Conservation (phyloP, 2,888 invertebrate genomes). For the Plemyria rubiginata region DNA sequence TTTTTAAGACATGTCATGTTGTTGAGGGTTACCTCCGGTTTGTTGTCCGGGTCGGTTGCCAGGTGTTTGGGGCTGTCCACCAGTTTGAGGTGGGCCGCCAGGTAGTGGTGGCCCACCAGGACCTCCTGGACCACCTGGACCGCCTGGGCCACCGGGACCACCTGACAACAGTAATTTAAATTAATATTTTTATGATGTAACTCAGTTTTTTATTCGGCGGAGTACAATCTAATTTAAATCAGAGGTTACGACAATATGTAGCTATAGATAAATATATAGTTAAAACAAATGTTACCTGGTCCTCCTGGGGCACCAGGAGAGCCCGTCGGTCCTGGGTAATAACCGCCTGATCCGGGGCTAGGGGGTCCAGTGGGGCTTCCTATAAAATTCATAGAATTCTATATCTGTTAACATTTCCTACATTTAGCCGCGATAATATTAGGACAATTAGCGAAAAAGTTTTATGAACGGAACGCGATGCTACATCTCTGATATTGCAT, state of each 20-base stretch:
- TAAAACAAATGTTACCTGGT: slow-evolving; percentile 37
- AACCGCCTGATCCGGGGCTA: background rate
- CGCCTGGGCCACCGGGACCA: slow-evolving; percentile 25
- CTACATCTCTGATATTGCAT: too few species aligned
- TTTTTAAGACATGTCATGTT: too few species aligned
- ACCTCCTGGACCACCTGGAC: slow-evolving; percentile 22
- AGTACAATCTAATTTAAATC: too few species aligned
- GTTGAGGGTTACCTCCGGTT: too few species aligned
- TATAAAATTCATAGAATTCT: background rate
- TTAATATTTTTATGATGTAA: background rate
- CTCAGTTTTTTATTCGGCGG: too few species aligned
- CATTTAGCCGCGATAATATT: background rate
- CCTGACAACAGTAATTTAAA: slow-evolving; percentile 5
- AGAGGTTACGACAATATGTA: too few species aligned
- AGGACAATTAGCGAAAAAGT: background rate
- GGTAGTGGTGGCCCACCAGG: slow-evolving; percentile 34
- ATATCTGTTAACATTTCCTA: too few species aligned
- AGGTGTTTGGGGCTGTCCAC: slow-evolving; percentile 26
- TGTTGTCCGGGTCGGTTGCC: slow-evolving; percentile 46
- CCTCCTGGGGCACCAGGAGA: slow-evolving; percentile 46
- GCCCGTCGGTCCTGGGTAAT: slow-evolving; percentile 45
- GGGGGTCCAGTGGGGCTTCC: background rate
- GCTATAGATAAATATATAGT: too few species aligned
- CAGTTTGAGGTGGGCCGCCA: slow-evolving; percentile 35
- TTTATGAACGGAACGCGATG: background rate